Evolutionary conservation across 2,113 vertebrate genomes (phyloP), one percentile per base, ranked within the genome.

Genomic region (Centrocercus urophasianus): DNA sequence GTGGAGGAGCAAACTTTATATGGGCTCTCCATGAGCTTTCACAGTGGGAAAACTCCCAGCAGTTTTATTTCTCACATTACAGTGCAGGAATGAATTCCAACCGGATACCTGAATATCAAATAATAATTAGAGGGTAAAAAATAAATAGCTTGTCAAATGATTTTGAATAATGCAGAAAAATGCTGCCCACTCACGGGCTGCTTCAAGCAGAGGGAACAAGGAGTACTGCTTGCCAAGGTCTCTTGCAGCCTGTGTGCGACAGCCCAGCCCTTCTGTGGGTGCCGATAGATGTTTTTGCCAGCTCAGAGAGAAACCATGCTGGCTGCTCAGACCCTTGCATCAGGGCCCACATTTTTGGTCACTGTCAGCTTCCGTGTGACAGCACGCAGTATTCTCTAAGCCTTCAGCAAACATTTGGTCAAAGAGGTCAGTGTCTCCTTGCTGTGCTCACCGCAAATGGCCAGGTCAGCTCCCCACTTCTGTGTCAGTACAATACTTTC

Each of bases 1-100:
- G 89, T 1, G 1, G 73, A 75, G 59, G 27, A 90, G 16, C 80
- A 61, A 73, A 63, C 90, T 95, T 93, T 54, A 45, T 61, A 69
- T 73, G 83, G 90, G 65, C 60, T 86, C 24, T 34, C 45, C 0
- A 2, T 45, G 54, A 75, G 64, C 76, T 38, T 93, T 36, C 76
- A 22, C 3, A 1, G 17, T 59, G 83, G 76, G 57, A 88, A 83
- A 93, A 48, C 42, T 78, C 66, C 48, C 54, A 70, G 66, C 57
- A 61, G 70, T 69, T 94, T 93, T 34, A 81, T 79, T 91, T 96
- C 65, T 91, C 83, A 47, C 25, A 3, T 91, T 76, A 64, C 42
- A 83, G 64, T 56, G 57, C 47, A 88, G 57, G 70, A 59, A 77
- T 13, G 12, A 81, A 71, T 86, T 89, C 43, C 91, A 93, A 45